Evolutionary conservation across 2,797 vertebrate genomes (phyloP), one percentile per base, ranked within the genome.

Genomic region (Eutrigla gurnardus): DNA sequence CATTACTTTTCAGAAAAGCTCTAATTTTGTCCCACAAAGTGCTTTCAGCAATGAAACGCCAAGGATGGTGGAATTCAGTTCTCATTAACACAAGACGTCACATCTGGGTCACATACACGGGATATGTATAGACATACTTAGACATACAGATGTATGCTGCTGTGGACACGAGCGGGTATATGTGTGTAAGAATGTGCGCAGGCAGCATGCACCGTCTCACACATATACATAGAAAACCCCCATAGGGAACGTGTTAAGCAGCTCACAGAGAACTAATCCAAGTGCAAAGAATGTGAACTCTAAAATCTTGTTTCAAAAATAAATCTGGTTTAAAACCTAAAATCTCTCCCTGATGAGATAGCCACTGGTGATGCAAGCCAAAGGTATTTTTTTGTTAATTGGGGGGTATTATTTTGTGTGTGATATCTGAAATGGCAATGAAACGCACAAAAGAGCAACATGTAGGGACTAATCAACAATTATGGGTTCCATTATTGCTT

Each of bases 221-320:
- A 64, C 46, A 65, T 2, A 42, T 4, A 32, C 32, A 53, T 10
- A 45, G 25, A 1, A 4, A 73, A 60, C 42, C 37, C 25, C 68
- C 71, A 50, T 5, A 33, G 82, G 57, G 77, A 75, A 78, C 43
- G 36, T 43, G 60, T 58, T 72, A 61, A 88, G 81, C 85, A 80
- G 83, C 89, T 90, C 84, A 81, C 67, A 63, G 65, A 81, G 32
- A 81, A 79, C 46, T 85, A 84, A 89, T 90, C 79, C 82, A 77
- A 85, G 75, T 70, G 74, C 73, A 79, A 85, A 86, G 82, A 86
- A 62, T 63, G 55, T 50, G 53, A 87, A 85, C 66, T 70, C 46
- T 39, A 11, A 77, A 73, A 74, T 84, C 72, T 70, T 62, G 46
- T 86, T 84, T 78, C 25, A 73, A 83, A 72, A 3, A 47, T 50